Evolutionary conservation across 2,888 invertebrate species (phyloP).

Genomic region (Phortica magna): DNA sequence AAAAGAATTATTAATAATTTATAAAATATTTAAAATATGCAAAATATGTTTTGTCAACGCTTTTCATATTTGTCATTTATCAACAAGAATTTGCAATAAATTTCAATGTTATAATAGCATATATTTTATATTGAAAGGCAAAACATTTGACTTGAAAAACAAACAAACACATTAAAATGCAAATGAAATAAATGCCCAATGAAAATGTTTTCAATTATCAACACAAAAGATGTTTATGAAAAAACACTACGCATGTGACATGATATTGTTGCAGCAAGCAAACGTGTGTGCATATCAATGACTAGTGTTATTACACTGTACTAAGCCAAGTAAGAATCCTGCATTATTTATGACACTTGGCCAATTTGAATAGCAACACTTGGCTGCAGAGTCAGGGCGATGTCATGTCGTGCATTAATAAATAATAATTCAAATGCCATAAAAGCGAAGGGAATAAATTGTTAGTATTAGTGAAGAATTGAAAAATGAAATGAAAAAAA

Average conservation of each 20-base stretch:
- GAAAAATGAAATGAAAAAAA: neutral
- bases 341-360: neutral
- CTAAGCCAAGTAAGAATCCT: neutral
- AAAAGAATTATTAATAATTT: too few species aligned
- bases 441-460: neutral
- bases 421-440: slow-evolving; percentile 15
- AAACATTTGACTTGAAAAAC: too few species aligned
- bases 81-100: too few species aligned
- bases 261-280: neutral
- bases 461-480: neutral
- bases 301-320: neutral
- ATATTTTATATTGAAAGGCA: too few species aligned
- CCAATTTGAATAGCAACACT: neutral
- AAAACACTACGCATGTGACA: neutral
- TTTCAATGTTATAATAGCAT: too few species aligned
- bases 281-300: neutral
- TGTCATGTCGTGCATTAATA: neutral
- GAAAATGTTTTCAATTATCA: too few species aligned
- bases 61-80: too few species aligned
- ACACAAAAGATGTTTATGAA: neutral
- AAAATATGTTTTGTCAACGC: too few species aligned
- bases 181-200: too few species aligned
- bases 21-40: too few species aligned
- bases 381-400: neutral
- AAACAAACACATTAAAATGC: too few species aligned